Evolutionary conservation across 2,113 vertebrate genomes (phyloP).

Genomic region (Ctenodactylus gundi): DNA sequence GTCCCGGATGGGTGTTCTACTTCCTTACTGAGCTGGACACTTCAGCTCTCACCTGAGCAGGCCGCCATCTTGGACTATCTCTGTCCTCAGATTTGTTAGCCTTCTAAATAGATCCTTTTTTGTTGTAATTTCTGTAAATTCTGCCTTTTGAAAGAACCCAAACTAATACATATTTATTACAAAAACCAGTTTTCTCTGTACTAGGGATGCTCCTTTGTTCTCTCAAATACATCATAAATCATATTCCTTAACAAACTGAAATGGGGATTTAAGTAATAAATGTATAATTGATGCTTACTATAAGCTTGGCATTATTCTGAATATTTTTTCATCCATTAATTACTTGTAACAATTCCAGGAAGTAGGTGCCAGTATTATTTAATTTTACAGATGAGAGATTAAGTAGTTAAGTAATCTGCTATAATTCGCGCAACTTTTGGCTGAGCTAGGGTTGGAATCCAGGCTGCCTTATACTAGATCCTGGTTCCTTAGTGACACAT

Average conservation of each 20-base stretch:
- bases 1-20: no score
- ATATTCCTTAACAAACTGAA: not conserved
- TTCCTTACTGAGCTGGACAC: no score
- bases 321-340: not conserved
- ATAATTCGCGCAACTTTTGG: not conserved
- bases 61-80: no score
- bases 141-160: no score
- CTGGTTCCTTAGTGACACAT: not conserved
- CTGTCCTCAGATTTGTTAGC: no score
- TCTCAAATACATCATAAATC: not conserved
- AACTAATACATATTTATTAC: not conserved
- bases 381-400: conserved; percentile 8
- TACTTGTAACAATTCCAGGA: not conserved
- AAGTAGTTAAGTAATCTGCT: not conserved
- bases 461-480: not conserved
- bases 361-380: not conserved
- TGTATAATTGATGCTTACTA: not conserved
- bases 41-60: no score
- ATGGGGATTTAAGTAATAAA: not conserved
- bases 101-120: no score
- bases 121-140: no score
- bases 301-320: not conserved
- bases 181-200: not conserved
- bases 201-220: not conserved
- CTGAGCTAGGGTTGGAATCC: not conserved